These are phyloP conservation scores for Anoplophora glabripennis DNA, from an alignment of 1,140 invertebrate genomes.

Conservation along the genomic window DNA sequence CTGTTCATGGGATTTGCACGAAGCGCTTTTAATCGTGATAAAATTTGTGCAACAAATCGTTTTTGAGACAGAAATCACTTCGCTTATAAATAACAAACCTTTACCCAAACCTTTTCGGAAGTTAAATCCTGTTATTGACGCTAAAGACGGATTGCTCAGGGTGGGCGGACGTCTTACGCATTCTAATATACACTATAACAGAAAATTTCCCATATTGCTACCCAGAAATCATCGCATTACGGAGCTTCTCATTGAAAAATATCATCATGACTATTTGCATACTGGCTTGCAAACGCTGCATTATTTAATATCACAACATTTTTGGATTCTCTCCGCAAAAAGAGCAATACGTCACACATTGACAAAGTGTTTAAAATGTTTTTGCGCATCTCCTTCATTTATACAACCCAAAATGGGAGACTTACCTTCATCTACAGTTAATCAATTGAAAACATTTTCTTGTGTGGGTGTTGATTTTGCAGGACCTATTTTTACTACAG, in stretches of 20 bases:
- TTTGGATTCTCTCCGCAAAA: constrained; percentile 11
- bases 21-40: constrained; percentile 1
- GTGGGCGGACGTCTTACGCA: constrained; percentile 34
- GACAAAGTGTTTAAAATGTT: constrained; percentile 8
- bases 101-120: no score
- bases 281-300: constrained; percentile 7
- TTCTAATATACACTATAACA: neutral
- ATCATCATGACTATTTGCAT: constrained; percentile 8
- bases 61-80: constrained; percentile 16
- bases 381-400: neutral
- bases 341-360: neutral
- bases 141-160: constrained; percentile 33
- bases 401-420: constrained; percentile 15
- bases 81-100: no score
- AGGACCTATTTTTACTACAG: constrained; percentile 17
- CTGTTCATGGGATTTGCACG: constrained; percentile 2
- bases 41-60: constrained; percentile 9
- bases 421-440: neutral
- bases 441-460: constrained; percentile 4
- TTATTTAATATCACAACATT: constrained; percentile 10
- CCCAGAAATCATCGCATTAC: constrained; percentile 7
- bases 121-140: no score
- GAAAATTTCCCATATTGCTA: constrained; percentile 10
- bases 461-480: constrained; percentile 14
- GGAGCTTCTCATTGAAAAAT: neutral